Conservation (phyloP, 1,140 invertebrate species). For the Trichonephila inaurata region DNA sequence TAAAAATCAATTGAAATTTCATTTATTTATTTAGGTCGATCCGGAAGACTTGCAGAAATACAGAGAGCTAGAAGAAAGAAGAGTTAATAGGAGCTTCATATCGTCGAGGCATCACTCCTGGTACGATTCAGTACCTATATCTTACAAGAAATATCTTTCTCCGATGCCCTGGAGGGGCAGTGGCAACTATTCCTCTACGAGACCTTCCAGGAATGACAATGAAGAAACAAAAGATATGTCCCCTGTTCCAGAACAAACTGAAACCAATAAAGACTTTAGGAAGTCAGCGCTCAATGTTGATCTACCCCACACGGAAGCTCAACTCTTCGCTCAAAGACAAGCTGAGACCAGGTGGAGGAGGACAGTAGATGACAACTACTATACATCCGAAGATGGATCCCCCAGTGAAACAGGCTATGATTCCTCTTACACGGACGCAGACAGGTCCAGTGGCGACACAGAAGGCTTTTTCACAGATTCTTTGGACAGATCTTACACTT, state of each 20-base stretch:
- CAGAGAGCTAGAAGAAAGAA: conserved; percentile 3
- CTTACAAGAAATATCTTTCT: conserved; percentile 60
- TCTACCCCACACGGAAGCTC: neutral
- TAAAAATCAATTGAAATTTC: no score
- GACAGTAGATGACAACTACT: neutral
- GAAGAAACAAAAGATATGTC: neutral
- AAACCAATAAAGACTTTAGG: conserved; percentile 16
- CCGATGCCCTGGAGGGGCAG: conserved; percentile 58
- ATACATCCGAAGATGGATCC: conserved; percentile 52
- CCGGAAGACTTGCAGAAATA: neutral
- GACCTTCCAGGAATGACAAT: neutral
- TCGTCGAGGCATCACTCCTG: conserved; percentile 44
- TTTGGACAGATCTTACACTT: conserved; percentile 19
- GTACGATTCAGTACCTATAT: conserved; percentile 3
- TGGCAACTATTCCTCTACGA: neutral
- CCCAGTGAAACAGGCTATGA: conserved; percentile 66
- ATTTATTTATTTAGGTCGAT: conserved; percentile 6
- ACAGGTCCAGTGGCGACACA: conserved; percentile 36
- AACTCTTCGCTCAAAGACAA: conserved; percentile 20
- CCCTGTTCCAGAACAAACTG: neutral
- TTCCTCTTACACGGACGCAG: conserved; percentile 59
- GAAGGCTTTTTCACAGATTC: conserved; percentile 59
- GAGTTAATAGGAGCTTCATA: conserved; percentile 16
- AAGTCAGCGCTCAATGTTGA: conserved; percentile 52
- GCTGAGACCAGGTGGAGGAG: conserved; percentile 31